phyloP scores from a whole-genome alignment of 2,888 invertebrate species.

The Drosophila nigricruria region DNA sequence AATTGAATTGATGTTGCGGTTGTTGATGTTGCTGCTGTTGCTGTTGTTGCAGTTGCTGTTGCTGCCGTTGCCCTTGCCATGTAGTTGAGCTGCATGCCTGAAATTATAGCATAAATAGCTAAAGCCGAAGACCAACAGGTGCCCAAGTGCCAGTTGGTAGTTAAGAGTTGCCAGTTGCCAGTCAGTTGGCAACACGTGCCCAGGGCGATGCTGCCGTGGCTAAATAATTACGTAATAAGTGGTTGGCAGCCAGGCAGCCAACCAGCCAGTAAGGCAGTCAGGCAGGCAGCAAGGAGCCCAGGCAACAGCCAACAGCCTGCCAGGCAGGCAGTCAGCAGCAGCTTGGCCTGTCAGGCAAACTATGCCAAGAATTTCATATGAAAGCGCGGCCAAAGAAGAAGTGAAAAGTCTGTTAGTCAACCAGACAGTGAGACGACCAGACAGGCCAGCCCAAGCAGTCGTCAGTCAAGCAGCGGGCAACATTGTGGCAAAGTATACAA shows the following conservation, averaged over 20 bases:
- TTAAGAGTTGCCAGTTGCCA: slow-evolving; percentile 50
- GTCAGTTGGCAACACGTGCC: slow-evolving; percentile 69
- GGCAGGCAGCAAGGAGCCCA: slow-evolving; percentile 29
- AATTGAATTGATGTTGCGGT: slow-evolving; percentile 77
- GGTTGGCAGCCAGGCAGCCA: slow-evolving; percentile 70
- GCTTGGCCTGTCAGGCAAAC: slow-evolving; percentile 67
- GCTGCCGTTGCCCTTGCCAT: slow-evolving; percentile 34
- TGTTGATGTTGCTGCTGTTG: slow-evolving; percentile 20
- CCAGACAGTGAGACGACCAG: slow-evolving; percentile 25
- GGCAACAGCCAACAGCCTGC: slow-evolving; percentile 43
- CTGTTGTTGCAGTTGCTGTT: slow-evolving; percentile 22
- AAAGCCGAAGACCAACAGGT: slow-evolving; percentile 62
- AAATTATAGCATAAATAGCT: slow-evolving; percentile 78
- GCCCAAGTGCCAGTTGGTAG: slow-evolving; percentile 72
- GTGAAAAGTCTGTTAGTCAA: slow-evolving; percentile 61
- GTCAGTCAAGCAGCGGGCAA: slow-evolving; percentile 13
- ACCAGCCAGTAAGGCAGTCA: slow-evolving; percentile 35
- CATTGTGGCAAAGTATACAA: slow-evolving; percentile 41
- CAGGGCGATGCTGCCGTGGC: slow-evolving; percentile 73
- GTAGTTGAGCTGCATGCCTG: slow-evolving; percentile 65
- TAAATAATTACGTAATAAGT: slow-evolving; percentile 84
- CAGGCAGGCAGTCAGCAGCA: slow-evolving; percentile 17
- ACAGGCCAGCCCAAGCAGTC: slow-evolving; percentile 3
- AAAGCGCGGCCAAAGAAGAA: slow-evolving; percentile 56
- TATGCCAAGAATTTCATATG: slow-evolving; percentile 74